Conservation (phyloP, 2,888 invertebrate genomes). For the Troides aeacus region DNA sequence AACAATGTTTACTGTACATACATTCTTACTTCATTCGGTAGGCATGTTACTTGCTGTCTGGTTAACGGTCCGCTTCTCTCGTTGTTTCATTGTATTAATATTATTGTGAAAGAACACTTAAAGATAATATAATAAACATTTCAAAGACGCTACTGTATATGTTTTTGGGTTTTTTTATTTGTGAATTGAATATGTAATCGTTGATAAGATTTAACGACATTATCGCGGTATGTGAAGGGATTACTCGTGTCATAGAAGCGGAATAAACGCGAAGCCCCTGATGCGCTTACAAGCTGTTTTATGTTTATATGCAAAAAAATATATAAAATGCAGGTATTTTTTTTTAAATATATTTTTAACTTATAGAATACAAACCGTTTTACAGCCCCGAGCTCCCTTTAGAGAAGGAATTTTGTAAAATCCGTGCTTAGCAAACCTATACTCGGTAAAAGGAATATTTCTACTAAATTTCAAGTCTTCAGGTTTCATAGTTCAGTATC, state of each 20-base stretch:
- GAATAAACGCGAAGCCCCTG: neutral
- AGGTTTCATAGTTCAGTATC: too few relatives aligned
- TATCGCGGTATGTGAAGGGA: constrained; percentile 12
- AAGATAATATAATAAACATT: neutral
- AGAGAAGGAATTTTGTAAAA: too few relatives aligned
- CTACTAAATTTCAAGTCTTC: too few relatives aligned
- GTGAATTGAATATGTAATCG: constrained; percentile 8
- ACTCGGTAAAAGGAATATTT: too few relatives aligned
- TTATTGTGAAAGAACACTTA: neutral
- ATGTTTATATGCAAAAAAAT: neutral
- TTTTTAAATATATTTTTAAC: neutral
- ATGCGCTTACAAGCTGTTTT: neutral
- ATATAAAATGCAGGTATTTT: neutral
- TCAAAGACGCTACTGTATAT: neutral
- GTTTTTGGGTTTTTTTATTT: neutral
- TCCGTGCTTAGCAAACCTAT: too few relatives aligned
- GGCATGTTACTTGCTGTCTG: too few relatives aligned
- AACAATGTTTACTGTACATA: too few relatives aligned
- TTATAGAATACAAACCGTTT: too few relatives aligned
- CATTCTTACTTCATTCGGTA: too few relatives aligned
- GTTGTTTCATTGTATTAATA: too few relatives aligned
- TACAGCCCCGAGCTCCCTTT: too few relatives aligned
- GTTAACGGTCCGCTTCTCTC: too few relatives aligned
- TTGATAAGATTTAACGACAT: constrained; percentile 11
- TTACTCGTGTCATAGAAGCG: constrained; percentile 7